Evolutionary conservation across 2,888 invertebrate species (phyloP), one percentile per base, ranked within the genome.

Genomic region (Caenorhabditis sulstoni): DNA sequence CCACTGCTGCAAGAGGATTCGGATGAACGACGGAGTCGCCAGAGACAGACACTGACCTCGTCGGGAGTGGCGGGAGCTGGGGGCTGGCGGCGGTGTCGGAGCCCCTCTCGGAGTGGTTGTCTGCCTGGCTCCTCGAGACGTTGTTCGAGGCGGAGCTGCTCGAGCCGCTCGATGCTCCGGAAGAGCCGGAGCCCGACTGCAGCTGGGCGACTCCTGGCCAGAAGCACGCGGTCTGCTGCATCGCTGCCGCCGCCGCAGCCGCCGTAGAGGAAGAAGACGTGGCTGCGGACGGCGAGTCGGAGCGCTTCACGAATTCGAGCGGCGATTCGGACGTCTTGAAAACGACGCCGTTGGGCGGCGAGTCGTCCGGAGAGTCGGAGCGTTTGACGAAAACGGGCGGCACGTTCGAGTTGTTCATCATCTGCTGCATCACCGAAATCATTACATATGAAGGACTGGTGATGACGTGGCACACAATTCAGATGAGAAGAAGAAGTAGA

Each of bases 381-480:
- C 58, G 58, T 44, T 66, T 74, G 41, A 59, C 14, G 59, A 61
- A 66, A n/a, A 23, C 53, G 23, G 52, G 55, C 35, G 71, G 62
- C 52, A 66, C 37, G 20, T 66, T 66, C 16, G 64, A 29, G 22
- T 66, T 66, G 73, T 65, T 74, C 79, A 79, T 79, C 79, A 79
- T 73, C 29, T 79, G 74, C 23, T 74, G 67, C 79, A 79, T 74
- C 57, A 79, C 79, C 50, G 74, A 64, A 53, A 79, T 61, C 79
- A 79, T 79, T 44, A 53, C 68, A 57, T 66, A 52, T 23, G 65
- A 59, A 44, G 64, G 16, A 16, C 16, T 29, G 22, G 16, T 4
- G 62, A 18, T n/a, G 57, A 29, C 29, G 29, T 29, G 29, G 29
- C 29, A 29, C 29, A 29, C 29, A 29, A 29, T 29, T 29, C 37